phyloP scores from a whole-genome alignment of 2,797 vertebrate genomes.

The Spinus pinus region DNA sequence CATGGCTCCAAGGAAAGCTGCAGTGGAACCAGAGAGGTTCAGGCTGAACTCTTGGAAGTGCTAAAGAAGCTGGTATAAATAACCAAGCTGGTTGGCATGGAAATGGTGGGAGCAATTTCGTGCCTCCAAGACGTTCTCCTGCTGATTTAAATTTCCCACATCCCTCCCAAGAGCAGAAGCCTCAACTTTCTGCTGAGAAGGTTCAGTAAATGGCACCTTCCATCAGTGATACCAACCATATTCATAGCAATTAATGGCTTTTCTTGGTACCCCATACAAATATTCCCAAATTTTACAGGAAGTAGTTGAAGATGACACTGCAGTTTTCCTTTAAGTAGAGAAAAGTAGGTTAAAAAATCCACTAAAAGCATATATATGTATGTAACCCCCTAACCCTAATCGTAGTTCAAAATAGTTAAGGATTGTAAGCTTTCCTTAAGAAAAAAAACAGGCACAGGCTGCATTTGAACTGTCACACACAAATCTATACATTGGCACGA shows the following conservation, averaged over 20 bases:
- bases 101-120: not conserved
- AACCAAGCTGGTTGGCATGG: not conserved
- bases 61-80: not conserved
- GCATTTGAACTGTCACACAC: constrained; percentile 7
- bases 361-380: constrained; percentile 48
- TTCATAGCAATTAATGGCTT: constrained; percentile 35
- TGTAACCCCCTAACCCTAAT: constrained; percentile 33
- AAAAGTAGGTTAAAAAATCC: constrained; percentile 17
- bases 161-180: not conserved
- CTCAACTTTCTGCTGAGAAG: not conserved
- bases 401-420: constrained; percentile 41
- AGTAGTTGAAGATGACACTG: not conserved
- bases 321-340: constrained; percentile 45
- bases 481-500: not conserved
- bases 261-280: not conserved
- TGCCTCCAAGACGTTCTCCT: not conserved
- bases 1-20: constrained; percentile 10
- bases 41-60: not conserved
- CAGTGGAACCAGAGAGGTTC: not conserved
- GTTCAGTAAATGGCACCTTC: not conserved
- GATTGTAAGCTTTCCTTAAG: not conserved
- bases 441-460: constrained; percentile 14
- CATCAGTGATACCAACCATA: not conserved
- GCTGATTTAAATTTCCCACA: not conserved
- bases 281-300: not conserved